A percentile compares a stretch with the other conserved stretches of the same genome.
phyloP scores from a whole-genome alignment of 2,888 invertebrate species.

The Caenorhabditis zanzibari region DNA sequence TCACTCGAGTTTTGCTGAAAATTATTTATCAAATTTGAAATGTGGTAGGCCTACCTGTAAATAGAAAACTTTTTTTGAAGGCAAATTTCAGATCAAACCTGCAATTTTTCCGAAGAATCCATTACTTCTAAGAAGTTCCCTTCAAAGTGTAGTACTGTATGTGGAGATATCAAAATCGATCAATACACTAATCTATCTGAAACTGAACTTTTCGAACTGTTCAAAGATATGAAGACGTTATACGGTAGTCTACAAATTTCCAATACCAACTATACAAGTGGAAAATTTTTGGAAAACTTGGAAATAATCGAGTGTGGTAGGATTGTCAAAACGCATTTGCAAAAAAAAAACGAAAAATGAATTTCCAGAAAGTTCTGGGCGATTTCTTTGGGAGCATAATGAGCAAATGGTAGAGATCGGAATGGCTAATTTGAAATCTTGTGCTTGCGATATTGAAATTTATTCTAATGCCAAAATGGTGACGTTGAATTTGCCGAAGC shows the following conservation, averaged over 20 bases:
- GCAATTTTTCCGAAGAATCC: background rate
- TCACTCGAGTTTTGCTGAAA: no score
- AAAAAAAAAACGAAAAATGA: no score
- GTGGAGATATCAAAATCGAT: background rate
- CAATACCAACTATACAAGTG: background rate
- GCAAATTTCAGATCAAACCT: background rate
- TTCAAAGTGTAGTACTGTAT: background rate
- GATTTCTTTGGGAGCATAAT: background rate
- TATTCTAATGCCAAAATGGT: background rate
- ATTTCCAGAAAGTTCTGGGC: background rate
- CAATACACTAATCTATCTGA: background rate
- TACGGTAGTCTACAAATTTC: constrained; percentile 1
- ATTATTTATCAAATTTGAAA: no score
- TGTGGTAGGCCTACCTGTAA: no score
- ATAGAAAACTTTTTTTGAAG: no score
- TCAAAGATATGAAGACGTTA: constrained; percentile 3
- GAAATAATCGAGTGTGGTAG: constrained; percentile 18
- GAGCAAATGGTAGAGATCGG: constrained; percentile 8
- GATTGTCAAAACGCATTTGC: background rate
- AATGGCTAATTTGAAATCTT: background rate
- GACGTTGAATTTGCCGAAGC: background rate
- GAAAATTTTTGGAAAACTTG: background rate
- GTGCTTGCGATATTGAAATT: constrained; percentile 11
- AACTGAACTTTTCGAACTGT: background rate
- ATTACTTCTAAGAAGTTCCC: constrained; percentile 1